Evolutionary conservation across 2,113 vertebrate species (phyloP), one percentile per base, ranked within the genome.

Genomic region (Thunnus maccoyii): DNA sequence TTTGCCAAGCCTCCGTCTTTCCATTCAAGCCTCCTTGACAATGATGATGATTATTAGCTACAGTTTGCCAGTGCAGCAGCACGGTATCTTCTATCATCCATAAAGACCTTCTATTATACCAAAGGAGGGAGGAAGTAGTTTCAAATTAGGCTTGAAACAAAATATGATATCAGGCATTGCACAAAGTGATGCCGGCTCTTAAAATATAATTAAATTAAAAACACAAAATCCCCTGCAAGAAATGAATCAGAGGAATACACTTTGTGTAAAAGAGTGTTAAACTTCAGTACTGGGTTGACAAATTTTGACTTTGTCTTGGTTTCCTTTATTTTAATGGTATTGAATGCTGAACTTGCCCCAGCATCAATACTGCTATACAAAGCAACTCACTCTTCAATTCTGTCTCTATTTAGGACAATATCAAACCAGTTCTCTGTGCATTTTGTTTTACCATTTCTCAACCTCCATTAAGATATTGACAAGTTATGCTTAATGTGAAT

Each of bases 1-100:
- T 71, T 68, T 87, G 88, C 88, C 86, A 92, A 89, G 79, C 66
- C 50, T 86, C 76, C 73, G 61, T 61, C 86, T 83, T 65, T 88
- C 70, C 70, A 78, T 82, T 84, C 81, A 68, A 78, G 80, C 88
- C 77, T 84, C 67, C 76, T 76, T 78, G 78, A 83, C 80, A 6
- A 41, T 41, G 36, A 41, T 41, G 36, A 41, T 41, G 36, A 66
- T 87, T 86, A 92, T 92, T 91, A 89, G 86, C 84, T 72, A 71
- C 89, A 89, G 83, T 90, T 85, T 90, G 79, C 84, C 84, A 88
- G 57, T 72, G 85, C 63, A 51, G 76, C 73, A 85, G 66, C 18
- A 65, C 16, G 32, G 17, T 87, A 78, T 83, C 78, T 82, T 87
- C 82, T 86, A 88, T 89, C 84, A 86, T 84, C 86, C 81, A 84